Evolutionary conservation across 2,888 invertebrate genomes (phyloP), one percentile per base, ranked within the genome.

Genomic region (Suillia variegata): DNA sequence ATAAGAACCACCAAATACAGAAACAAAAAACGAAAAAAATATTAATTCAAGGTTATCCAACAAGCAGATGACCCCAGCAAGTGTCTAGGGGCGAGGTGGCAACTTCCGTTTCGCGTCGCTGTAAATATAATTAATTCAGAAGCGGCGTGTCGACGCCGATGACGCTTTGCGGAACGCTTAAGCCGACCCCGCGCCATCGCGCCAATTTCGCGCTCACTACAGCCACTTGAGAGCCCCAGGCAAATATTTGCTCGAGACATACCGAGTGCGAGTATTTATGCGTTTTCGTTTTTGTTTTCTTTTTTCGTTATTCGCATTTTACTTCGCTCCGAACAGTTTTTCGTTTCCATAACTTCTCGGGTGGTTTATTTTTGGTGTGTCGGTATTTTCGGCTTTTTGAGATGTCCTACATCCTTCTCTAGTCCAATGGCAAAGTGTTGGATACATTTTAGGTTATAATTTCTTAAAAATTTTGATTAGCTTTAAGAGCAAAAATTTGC

Each of bases 241-340:
- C 18, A 45, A 45, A 45, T 45, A 20, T 45, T 45, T 45, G 45
- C 45, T 45, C 38, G 15, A 13, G n/a, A 38, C 38, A 38, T n/a
- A 26, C 26, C 38, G 10, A 38, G 38, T 10, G 15, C 38, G 38
- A 38, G 38, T 38, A 38, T 38, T 38, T 38, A 38, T 38, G 38
- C 38, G 6, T 38, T 10, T 26, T 38, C 38, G 13, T 38, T 13
- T 13, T 13, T 38, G 6, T n/a, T 10, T 38, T 38, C n/a, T n/a
- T n/a, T n/a, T n/a, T n/a, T n/a, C n/a, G n/a, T n/a, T n/a, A n/a
- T 38, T n/a, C 38, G 38, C 38, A n/a, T n/a, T 38, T 38, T 38
- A 8, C 38, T 38, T 38, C 15, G n/a, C 38, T 8, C n/a, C 38
- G 10, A 6, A 6, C 26, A 26, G 26, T 26, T 26, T 26, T 26